Evolutionary conservation across 2,113 vertebrate genomes (phyloP).

Genomic region (Procapra przewalskii): DNA sequence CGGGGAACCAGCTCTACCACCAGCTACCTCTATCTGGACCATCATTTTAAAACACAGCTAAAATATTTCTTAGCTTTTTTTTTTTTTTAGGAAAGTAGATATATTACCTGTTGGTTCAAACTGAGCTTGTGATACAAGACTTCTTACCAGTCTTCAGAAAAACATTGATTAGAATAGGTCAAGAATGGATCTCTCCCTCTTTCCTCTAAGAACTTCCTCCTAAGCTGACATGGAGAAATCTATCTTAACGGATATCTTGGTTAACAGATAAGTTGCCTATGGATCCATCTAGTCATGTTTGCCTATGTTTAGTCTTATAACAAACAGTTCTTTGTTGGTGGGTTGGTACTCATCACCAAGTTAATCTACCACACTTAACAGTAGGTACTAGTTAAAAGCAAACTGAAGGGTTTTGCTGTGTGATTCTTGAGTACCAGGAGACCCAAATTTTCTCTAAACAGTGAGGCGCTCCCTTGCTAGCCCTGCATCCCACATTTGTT

Average conservation of each 20-base stretch:
- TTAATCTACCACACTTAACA: not conserved
- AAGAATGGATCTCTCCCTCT: not conserved
- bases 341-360: not conserved
- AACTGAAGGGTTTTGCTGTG: not conserved
- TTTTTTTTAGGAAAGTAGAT: not conserved
- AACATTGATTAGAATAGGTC: not conserved
- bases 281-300: not conserved
- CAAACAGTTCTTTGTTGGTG: not conserved
- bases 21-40: not conserved
- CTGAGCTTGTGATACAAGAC: not conserved
- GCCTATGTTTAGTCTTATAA: not conserved
- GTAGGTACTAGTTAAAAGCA: not conserved
- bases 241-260: not conserved
- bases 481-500: not conserved
- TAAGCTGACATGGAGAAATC: not conserved
- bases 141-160: slow-evolving; percentile 18
- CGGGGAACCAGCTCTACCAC: not conserved
- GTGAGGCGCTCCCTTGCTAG: not conserved
- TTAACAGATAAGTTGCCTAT: not conserved
- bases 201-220: not conserved
- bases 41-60: slow-evolving; percentile 7
- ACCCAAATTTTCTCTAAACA: slow-evolving; percentile 8
- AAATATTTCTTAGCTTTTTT: slow-evolving; percentile 12
- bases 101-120: slow-evolving; percentile 1
- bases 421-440: not conserved